Percentiles rank a stretch among this genome's conserved stretches.
phyloP scores from a whole-genome alignment of 2,888 invertebrate species.

The Phengaris arion region DNA sequence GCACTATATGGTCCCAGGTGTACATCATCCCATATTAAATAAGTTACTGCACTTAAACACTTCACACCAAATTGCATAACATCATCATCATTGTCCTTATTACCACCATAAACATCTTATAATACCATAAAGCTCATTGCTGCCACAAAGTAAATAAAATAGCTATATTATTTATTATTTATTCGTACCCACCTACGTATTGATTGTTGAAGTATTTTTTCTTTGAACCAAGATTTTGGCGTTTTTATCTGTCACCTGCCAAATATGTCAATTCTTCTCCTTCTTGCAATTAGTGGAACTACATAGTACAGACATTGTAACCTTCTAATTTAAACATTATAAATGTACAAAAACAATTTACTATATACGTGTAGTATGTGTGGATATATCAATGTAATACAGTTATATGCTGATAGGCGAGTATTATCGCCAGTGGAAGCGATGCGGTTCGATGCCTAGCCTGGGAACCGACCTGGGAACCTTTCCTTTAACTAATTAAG shows the following conservation, averaged over 20 bases:
- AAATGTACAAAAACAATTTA: too few relatives aligned
- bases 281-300: neutral
- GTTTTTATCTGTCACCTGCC: neutral
- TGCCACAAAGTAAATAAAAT: neutral
- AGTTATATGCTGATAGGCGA: conserved; percentile 5
- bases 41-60: neutral
- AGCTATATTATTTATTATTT: too few relatives aligned
- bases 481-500: conserved; percentile 21
- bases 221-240: neutral
- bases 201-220: too few relatives aligned
- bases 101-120: neutral
- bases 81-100: neutral
- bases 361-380: neutral
- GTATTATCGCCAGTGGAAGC: conserved; percentile 15
- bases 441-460: conserved; percentile 23
- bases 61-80: neutral
- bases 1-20: conserved; percentile 9
- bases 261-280: neutral
- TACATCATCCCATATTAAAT: neutral
- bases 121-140: neutral
- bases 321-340: too few relatives aligned
- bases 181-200: too few relatives aligned
- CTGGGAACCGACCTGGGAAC: conserved; percentile 6
- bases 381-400: neutral
- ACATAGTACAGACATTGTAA: neutral